phyloP scores from a whole-genome alignment of 2,888 invertebrate genomes.

The Arge pagana region DNA sequence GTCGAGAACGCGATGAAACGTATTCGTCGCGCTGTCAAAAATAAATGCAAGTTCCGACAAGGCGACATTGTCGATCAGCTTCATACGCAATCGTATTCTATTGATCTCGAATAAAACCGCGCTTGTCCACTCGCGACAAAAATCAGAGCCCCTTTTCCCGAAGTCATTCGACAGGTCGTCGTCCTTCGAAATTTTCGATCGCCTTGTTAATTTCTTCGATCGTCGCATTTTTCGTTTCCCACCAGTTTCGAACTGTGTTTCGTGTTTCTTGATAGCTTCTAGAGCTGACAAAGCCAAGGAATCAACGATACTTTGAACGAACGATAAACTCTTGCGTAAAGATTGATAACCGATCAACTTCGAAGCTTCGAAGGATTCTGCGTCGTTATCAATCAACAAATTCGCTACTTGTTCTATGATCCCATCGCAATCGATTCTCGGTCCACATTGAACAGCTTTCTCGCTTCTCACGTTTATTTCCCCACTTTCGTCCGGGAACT shows the following conservation, averaged over 20 bases:
- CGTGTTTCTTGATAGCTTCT: constrained; percentile 17
- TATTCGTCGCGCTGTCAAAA: constrained; percentile 55
- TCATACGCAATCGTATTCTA: constrained; percentile 59
- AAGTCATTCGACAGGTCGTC: constrained; percentile 2
- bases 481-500: constrained; percentile 25
- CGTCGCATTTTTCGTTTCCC: constrained; percentile 15
- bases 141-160: constrained; percentile 45
- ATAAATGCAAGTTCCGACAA: constrained; percentile 58
- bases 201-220: not conserved
- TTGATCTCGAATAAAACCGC: constrained; percentile 64
- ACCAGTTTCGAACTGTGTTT: constrained; percentile 1
- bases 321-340: constrained; percentile 32
- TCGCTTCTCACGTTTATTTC: constrained; percentile 13
- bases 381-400: constrained; percentile 19
- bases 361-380: not conserved
- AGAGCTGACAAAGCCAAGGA: constrained; percentile 12
- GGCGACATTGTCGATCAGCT: constrained; percentile 55
- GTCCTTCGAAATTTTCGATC: not conserved
- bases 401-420: constrained; percentile 30
- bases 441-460: constrained; percentile 3
- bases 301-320: constrained; percentile 30
- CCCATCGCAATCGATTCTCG: constrained; percentile 20
- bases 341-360: constrained; percentile 25
- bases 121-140: constrained; percentile 65
- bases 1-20: constrained; percentile 58